These are phyloP conservation scores for Augochlora pura DNA, from an alignment of 1,140 invertebrate genomes.

Conservation along the genomic window DNA sequence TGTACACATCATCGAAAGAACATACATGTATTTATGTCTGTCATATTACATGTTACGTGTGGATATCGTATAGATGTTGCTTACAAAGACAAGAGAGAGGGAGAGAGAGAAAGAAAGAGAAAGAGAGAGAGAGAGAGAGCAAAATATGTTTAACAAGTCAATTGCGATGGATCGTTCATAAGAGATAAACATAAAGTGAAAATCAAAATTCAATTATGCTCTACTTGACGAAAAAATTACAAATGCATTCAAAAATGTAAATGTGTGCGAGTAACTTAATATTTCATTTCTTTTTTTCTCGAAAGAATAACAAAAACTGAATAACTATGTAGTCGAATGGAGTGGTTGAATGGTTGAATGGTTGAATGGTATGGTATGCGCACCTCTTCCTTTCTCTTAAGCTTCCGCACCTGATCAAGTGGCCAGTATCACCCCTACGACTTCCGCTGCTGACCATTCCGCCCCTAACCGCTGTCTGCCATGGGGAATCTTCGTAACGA, in stretches of 20 bases:
- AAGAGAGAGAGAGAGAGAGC: too few species aligned
- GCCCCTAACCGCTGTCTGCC: slow-evolving; percentile 84
- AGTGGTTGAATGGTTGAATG: slow-evolving; percentile 74
- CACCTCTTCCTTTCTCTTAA: slow-evolving; percentile 81
- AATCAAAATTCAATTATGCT: neutral
- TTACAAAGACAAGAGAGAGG: neutral
- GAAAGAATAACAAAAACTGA: slow-evolving; percentile 47
- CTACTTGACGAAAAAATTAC: slow-evolving; percentile 48
- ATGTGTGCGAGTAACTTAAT: slow-evolving; percentile 35
- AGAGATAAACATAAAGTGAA: neutral
- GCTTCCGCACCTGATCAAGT: slow-evolving; percentile 92
- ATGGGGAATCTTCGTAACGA: slow-evolving; percentile 95
- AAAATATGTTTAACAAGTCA: neutral
- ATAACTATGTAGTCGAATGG: slow-evolving; percentile 71
- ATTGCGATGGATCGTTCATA: neutral
- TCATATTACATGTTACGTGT: neutral
- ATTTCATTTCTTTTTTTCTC: neutral
- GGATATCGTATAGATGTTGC: neutral
- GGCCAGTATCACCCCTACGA: slow-evolving; percentile 91
- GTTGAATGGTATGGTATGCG: slow-evolving; percentile 78
- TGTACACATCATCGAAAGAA: neutral
- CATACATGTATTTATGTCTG: neutral
- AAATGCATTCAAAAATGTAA: slow-evolving; percentile 45
- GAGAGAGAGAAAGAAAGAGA: too few species aligned
- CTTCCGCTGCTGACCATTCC: slow-evolving; percentile 70